These are phyloP conservation scores for Lochmaea crataegi DNA, from an alignment of 2,888 invertebrate genomes.

Conservation along the genomic window DNA sequence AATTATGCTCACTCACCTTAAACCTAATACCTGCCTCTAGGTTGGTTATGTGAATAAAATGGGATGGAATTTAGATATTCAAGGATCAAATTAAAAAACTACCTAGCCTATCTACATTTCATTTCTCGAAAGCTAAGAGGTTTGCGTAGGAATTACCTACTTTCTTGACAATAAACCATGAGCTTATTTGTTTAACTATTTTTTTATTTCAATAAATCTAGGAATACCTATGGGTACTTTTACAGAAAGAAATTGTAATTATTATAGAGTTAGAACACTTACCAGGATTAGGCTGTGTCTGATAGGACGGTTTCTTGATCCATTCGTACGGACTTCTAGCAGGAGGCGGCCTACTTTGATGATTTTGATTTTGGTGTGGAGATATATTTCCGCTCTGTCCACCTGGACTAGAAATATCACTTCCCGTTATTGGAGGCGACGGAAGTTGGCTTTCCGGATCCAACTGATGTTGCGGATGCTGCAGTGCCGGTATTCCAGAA, in stretches of 20 bases:
- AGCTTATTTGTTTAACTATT: no score
- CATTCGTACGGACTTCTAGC: conserved; percentile 88
- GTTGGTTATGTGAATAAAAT: no score
- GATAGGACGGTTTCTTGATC: conserved; percentile 92
- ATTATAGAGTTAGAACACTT: conserved; percentile 53
- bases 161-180: no score
- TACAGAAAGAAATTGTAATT: background rate
- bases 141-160: no score
- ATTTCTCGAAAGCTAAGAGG: no score
- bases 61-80: no score
- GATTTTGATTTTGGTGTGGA: conserved; percentile 55
- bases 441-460: conserved; percentile 63
- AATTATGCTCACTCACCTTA: no score
- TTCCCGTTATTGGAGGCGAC: conserved; percentile 70
- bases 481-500: conserved; percentile 64
- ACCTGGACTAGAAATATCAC: conserved; percentile 73
- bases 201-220: no score
- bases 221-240: no score
- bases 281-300: conserved; percentile 89
- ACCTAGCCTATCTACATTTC: no score
- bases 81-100: no score
- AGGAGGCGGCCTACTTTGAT: conserved; percentile 72
- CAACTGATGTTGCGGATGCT: conserved; percentile 64
- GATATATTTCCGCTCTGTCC: conserved; percentile 61
- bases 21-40: no score